Evolutionary conservation across 2,888 invertebrate genomes (phyloP), one percentile per base, ranked within the genome.

Genomic region (Galerucella nymphaeae): DNA sequence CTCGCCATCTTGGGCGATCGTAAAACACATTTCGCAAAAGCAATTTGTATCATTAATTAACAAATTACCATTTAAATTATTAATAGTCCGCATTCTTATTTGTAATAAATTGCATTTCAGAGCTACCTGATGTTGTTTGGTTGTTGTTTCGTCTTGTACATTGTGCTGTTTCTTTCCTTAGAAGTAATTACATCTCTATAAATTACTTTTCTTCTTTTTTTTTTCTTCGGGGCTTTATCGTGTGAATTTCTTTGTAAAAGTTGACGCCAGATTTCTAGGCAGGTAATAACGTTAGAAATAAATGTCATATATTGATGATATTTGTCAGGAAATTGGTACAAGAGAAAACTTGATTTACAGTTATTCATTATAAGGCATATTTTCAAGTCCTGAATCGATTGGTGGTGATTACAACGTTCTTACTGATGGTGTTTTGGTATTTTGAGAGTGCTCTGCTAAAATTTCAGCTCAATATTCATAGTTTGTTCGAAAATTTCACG

Each of bases 41-140:
- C 85, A 87, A 87, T 87, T 87, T 87, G 87, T 87, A 86, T 84
- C 86, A 87, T 87, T 87, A 87, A 87, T 87, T 87, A 86, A 87
- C 85, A 85, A 87, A 87, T 87, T 87, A 86, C 86, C 87, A 87
- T 87, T 86, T 87, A 86, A 87, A 87, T 87, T 87, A 87, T 87
- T 85, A 86, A 86, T 85, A 84, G 84, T 80, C 83, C 75, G 82
- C 85, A 85, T 85, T 85, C 85, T 82, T 80, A 75, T 73, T 72
- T 68, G 81, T 76, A 73, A 85, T 85, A 85, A 85, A 85, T 85
- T 83, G 84, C 81, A 76, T 75, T 78, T 68, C 65, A 63, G 65
- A 67, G 77, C 78, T 80, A 80, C 76, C 79, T 77, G 83, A 81
- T 83, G 81, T 82, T 73, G 79, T 80, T 76, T 63, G 71, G 74